A percentile compares a stretch with the other conserved stretches of the same genome.
Conservation (phyloP, 2,797 vertebrate species). For the Helicolenus hilgendorfi region DNA sequence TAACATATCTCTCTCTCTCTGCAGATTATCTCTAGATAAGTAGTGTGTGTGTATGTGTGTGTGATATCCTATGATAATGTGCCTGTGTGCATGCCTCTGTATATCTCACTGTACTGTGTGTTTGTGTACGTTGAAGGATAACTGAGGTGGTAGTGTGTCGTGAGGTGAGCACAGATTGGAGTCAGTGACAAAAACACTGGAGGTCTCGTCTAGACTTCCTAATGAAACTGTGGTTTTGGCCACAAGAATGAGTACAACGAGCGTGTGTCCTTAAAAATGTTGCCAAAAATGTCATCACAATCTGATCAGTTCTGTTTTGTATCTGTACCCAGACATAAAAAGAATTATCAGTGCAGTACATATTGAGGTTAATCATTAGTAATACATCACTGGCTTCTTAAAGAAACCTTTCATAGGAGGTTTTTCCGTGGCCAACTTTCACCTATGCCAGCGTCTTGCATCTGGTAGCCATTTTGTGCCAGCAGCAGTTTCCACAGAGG, state of each 20-base stretch:
- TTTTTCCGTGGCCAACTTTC: conserved; percentile 56
- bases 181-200: conserved; percentile 63
- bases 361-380: conserved; percentile 2
- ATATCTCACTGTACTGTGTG: neutral
- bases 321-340: neutral
- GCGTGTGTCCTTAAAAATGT: neutral
- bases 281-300: neutral
- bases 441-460: conserved; percentile 67
- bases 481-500: conserved; percentile 82
- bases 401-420: conserved; percentile 5
- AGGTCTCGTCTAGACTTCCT: conserved; percentile 85
- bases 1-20: conserved; percentile 73
- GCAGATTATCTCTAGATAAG: conserved; percentile 81
- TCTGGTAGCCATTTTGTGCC: conserved; percentile 87
- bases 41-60: conserved; percentile 48
- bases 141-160: neutral
- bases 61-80: conserved; percentile 13
- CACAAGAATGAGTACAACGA: conserved; percentile 14
- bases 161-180: conserved; percentile 61
- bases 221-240: conserved; percentile 84
- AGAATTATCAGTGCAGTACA: neutral
- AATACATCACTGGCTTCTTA: neutral
- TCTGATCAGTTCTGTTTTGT: neutral
- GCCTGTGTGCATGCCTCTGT: conserved; percentile 7
- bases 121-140: conserved; percentile 36